Evolutionary conservation across 2,888 invertebrate species (phyloP).

Genomic region (Laothoe populi): DNA sequence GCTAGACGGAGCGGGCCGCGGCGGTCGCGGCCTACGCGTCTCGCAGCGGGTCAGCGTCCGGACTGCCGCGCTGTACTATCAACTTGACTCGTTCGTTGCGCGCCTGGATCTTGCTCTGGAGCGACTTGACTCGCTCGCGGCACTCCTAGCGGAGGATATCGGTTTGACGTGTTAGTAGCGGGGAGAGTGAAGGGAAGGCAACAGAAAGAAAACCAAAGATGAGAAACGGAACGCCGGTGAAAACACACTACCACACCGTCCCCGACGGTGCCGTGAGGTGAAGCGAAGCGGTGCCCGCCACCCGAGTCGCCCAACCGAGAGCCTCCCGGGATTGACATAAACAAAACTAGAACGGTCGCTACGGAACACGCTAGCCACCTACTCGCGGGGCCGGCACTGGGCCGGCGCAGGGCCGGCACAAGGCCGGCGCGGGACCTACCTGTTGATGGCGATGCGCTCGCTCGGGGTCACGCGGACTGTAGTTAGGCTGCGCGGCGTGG

Average conservation of each 20-base stretch:
- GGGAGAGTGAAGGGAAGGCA: conserved; percentile 66
- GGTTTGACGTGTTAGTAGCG: conserved; percentile 69
- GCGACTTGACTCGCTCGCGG: conserved; percentile 93
- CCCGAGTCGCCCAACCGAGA: conserved; percentile 54
- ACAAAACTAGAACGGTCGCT: conserved; percentile 75
- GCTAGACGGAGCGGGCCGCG: conserved; percentile 50
- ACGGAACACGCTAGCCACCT: conserved; percentile 66
- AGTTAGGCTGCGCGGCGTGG: conserved; percentile 92
- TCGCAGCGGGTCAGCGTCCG: conserved; percentile 89
- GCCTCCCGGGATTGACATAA: conserved; percentile 56
- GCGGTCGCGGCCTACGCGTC: conserved; percentile 83
- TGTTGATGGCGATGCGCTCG: conserved; percentile 93
- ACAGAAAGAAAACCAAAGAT: conserved; percentile 76
- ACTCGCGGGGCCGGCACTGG: conserved; percentile 53
- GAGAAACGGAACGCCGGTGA: conserved; percentile 62
- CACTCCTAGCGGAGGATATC: conserved; percentile 88
- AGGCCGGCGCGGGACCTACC: conserved; percentile 85
- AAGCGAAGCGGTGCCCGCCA: conserved; percentile 54
- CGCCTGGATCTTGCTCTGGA: conserved; percentile 94
- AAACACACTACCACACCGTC: conserved; percentile 56
- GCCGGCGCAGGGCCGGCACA: conserved; percentile 57
- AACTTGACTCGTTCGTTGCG: conserved; percentile 95
- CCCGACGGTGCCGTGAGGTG: conserved; percentile 49
- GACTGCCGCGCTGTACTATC: conserved; percentile 93
- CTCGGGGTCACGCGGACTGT: conserved; percentile 92